Conservation (phyloP, 2,888 invertebrate genomes). For the Lobophora halterata region DNA sequence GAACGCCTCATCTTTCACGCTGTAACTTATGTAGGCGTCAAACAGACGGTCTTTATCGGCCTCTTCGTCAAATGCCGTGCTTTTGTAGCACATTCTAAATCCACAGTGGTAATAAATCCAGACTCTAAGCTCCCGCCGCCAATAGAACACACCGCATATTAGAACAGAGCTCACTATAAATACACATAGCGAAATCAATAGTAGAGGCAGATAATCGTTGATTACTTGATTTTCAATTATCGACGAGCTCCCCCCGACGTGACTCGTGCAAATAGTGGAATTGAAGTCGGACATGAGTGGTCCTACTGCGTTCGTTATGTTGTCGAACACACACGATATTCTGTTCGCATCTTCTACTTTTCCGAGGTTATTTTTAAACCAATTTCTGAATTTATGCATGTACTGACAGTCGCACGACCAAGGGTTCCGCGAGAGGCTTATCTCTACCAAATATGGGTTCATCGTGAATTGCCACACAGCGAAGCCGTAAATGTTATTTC, state of each 20-base stretch:
- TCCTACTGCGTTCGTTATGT: constrained; percentile 85
- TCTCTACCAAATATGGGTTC: constrained; percentile 93
- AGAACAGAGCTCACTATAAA: constrained; percentile 88
- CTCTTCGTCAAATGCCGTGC: constrained; percentile 89
- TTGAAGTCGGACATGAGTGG: constrained; percentile 89
- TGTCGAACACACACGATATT: constrained; percentile 88
- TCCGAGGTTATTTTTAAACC: constrained; percentile 88
- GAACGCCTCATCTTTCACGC: constrained; percentile 95
- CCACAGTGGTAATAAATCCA: constrained; percentile 94
- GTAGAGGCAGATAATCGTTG: constrained; percentile 89
- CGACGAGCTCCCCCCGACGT: constrained; percentile 86
- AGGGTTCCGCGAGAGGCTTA: constrained; percentile 90
- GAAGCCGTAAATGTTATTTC: constrained; percentile 90
- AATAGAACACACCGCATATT: constrained; percentile 89
- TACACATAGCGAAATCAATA: constrained; percentile 88
- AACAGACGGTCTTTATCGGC: constrained; percentile 92
- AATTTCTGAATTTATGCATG: constrained; percentile 88
- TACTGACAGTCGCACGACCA: constrained; percentile 96
- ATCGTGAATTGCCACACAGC: constrained; percentile 92
- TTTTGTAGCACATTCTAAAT: constrained; percentile 91
- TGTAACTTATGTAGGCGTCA: constrained; percentile 97
- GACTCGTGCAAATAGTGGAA: constrained; percentile 87
- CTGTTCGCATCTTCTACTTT: constrained; percentile 90
- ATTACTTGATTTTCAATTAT: constrained; percentile 88
- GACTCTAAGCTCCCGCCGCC: constrained; percentile 89